Evolutionary conservation across 2,113 vertebrate species (phyloP), one percentile per base, ranked within the genome.

Genomic region (Euleptes europaea): DNA sequence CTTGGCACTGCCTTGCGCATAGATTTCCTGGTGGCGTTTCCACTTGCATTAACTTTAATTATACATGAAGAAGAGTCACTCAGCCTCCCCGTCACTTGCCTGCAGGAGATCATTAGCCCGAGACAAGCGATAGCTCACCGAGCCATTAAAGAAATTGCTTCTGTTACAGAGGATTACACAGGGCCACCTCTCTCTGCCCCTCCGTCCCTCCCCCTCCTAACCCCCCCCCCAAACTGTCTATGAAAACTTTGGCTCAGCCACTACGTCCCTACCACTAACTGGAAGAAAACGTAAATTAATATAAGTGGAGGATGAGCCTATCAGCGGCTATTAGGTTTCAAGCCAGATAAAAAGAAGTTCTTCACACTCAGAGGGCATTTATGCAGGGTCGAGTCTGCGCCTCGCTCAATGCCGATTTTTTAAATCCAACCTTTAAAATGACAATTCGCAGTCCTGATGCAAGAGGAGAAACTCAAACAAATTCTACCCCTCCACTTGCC

Each of bases 111-210:
- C 0, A 60, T n/a, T 23, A 38, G 44, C 26, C 42, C 15, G 9
- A 44, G 44, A 28, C 2, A 3, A 42, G 47, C 0, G 28, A n/a
- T 14, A 0, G 0, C 1, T 0, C 31, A 5, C 67, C 70, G 2
- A 60, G 44, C 70, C 21, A 1, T 63, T 28, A 1, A 21, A 19
- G 44, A n/a, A 15, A 26, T 10, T 1, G 63, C 38, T 35, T 26
- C 82, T 2, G 0, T 35, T 35, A 15, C 5, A 9, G 9, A 60
- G 12, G 28, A 44, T 82, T 78, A 26, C 26, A 60, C 51, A 73
- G 28, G 7, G 35, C 38, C 51, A 44, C 15, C 26, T 10, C 14
- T 60, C 35, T 78, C n/a, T 78, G 23, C 3, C 35, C 26, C 54
- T 10, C 1, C 3, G 10, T 31, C 69, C 31, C 38, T n/a, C 57